Conservation (phyloP, 1,140 invertebrate species). For the Saccostrea glomerata region DNA sequence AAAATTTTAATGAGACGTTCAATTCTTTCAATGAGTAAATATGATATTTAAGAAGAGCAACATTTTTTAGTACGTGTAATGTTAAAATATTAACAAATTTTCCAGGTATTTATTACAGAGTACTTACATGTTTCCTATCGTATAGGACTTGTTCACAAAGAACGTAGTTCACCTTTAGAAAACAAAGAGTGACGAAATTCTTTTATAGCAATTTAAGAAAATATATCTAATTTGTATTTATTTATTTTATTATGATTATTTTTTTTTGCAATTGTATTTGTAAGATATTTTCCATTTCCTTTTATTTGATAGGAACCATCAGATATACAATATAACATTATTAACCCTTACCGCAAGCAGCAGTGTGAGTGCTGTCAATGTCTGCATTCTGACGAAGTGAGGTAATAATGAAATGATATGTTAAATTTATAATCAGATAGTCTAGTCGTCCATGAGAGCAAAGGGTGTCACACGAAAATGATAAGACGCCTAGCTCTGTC, state of each 20-base stretch:
- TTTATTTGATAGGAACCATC: no score
- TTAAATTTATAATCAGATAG: not conserved
- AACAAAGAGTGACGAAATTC: not conserved
- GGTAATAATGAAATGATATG: not conserved
- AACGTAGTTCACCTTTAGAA: not conserved
- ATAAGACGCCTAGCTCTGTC: not conserved
- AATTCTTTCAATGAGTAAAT: no score
- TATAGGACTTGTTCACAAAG: constrained; percentile 7
- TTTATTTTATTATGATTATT: no score
- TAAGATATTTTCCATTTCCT: no score
- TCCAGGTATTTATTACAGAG: not conserved
- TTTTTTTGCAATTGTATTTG: no score
- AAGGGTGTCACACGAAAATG: not conserved
- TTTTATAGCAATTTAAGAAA: not conserved
- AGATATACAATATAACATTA: not conserved
- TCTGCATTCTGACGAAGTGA: not conserved
- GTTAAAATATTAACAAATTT: no score
- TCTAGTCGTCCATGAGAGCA: not conserved
- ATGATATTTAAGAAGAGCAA: no score
- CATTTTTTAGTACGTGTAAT: no score
- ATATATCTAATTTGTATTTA: no score
- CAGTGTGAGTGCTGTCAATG: not conserved
- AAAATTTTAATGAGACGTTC: not conserved
- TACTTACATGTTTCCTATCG: constrained; percentile 1
- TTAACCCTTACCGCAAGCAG: not conserved